A percentile compares a stretch with the other conserved stretches of the same genome.
Conservation (phyloP, 2,797 vertebrate species). For the Erpetoichthys calabaricus region DNA sequence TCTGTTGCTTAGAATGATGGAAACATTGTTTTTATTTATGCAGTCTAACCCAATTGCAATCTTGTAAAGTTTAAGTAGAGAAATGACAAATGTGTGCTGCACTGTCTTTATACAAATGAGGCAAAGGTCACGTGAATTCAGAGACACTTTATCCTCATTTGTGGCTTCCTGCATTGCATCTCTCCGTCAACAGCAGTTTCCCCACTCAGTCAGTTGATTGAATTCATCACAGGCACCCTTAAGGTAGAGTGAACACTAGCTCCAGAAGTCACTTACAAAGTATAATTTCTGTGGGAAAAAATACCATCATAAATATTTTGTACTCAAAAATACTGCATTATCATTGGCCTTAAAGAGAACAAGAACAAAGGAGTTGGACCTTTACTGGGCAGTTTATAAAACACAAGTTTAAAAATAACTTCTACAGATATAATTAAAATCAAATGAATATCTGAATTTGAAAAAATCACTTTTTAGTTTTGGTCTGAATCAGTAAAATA, state of each 20-base stretch:
- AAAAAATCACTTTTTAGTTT: too few relatives aligned
- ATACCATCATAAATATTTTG: neutral
- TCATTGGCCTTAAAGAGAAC: too few relatives aligned
- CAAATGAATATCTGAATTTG: too few relatives aligned
- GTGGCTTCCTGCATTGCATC: conserved; percentile 47
- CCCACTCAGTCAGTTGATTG: conserved; percentile 46
- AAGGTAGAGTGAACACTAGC: neutral
- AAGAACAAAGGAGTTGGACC: too few relatives aligned
- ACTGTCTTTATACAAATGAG: conserved; percentile 51
- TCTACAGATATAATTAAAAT: too few relatives aligned
- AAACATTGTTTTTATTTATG: neutral
- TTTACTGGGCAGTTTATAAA: too few relatives aligned
- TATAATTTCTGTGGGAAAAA: neutral
- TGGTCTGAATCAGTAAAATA: too few relatives aligned
- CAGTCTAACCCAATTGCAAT: conserved; percentile 20
- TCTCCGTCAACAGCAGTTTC: conserved; percentile 47
- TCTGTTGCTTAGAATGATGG: conserved; percentile 6
- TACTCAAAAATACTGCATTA: too few relatives aligned
- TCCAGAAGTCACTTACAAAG: neutral
- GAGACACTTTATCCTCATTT: conserved; percentile 38
- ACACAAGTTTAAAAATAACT: too few relatives aligned
- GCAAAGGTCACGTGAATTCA: conserved; percentile 42
- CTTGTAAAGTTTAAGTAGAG: conserved; percentile 43
- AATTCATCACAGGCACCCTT: conserved; percentile 40
- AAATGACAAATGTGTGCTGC: conserved; percentile 44